Evolutionary conservation across 2,113 vertebrate species (phyloP).

Genomic region (Rhineura floridana): DNA sequence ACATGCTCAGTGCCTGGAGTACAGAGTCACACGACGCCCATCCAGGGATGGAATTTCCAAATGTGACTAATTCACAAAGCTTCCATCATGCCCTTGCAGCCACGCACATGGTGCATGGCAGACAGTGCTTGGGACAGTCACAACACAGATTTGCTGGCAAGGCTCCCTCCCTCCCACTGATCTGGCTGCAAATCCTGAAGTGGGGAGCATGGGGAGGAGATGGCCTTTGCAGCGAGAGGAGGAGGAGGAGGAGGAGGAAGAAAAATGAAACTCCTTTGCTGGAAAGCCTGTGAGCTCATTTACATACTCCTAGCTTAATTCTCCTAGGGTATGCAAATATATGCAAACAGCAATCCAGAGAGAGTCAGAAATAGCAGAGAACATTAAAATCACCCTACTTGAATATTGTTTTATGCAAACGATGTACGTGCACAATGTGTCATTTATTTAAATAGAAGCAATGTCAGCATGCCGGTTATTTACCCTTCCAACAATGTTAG

Average conservation of each 20-base stretch:
- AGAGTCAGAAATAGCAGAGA: conserved; percentile 99
- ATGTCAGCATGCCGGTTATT: conserved; percentile 76
- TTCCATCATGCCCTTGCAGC: neutral
- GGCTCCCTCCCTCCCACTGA: accelerated
- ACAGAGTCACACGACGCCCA: too few species aligned
- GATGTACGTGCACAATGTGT: conserved; percentile 75
- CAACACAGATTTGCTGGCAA: neutral
- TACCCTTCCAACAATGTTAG: conserved; percentile 74
- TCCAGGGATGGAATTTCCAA: accelerated
- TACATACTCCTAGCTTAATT: conserved; percentile 98
- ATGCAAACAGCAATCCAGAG: conserved; percentile 99
- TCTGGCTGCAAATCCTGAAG: neutral
- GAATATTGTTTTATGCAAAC: conserved; percentile 91
- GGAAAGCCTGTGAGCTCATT: conserved; percentile 86
- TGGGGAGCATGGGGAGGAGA: too few species aligned
- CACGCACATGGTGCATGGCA: neutral
- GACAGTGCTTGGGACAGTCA: neutral
- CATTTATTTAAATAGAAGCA: conserved; percentile 80
- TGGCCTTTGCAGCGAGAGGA: neutral
- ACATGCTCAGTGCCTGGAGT: neutral
- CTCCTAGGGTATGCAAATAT: conserved; percentile 99
- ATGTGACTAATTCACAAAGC: accelerated
- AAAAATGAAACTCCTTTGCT: conserved; percentile 58
- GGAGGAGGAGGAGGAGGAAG: neutral
- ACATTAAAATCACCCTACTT: conserved; percentile 93